phyloP scores from a whole-genome alignment of 2,113 vertebrate species.

The Paramormyrops kingsleyae region DNA sequence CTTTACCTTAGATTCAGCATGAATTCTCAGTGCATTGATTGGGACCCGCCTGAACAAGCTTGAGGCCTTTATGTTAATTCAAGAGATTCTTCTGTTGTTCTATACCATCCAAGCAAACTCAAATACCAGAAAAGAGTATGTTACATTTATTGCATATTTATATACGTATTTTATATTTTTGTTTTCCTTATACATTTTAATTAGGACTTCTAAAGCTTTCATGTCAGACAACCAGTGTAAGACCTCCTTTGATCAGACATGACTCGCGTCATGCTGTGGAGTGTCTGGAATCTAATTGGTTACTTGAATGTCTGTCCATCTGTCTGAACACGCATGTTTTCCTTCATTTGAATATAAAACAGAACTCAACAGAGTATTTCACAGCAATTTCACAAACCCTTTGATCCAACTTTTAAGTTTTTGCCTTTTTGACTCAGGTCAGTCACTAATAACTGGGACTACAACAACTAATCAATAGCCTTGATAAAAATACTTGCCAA shows the following conservation, averaged over 20 bases:
- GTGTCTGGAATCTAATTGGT: neutral
- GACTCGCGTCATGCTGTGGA: constrained; percentile 44
- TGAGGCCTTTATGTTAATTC: constrained; percentile 5
- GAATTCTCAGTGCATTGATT: neutral
- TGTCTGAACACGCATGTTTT: neutral
- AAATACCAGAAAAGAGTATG: constrained; percentile 26
- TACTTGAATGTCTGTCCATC: neutral
- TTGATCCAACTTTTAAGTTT: neutral
- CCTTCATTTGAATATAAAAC: neutral
- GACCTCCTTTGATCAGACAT: constrained; percentile 57
- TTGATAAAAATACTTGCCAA: neutral
- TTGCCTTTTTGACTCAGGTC: neutral
- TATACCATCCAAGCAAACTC: constrained; percentile 24
- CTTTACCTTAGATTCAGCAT: neutral
- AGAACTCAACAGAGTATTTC: neutral
- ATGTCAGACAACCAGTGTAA: constrained; percentile 38
- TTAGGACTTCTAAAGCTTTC: constrained; percentile 36
- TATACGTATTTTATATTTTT: constrained; percentile 16
- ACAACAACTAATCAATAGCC: neutral
- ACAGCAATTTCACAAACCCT: neutral
- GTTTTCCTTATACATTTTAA: neutral
- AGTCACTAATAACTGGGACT: neutral
- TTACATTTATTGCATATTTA: constrained; percentile 55
- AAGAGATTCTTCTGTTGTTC: constrained; percentile 23
- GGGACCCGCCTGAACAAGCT: neutral